Evolutionary conservation across 2,888 invertebrate species (phyloP).

Genomic region (Panzeria rudis): DNA sequence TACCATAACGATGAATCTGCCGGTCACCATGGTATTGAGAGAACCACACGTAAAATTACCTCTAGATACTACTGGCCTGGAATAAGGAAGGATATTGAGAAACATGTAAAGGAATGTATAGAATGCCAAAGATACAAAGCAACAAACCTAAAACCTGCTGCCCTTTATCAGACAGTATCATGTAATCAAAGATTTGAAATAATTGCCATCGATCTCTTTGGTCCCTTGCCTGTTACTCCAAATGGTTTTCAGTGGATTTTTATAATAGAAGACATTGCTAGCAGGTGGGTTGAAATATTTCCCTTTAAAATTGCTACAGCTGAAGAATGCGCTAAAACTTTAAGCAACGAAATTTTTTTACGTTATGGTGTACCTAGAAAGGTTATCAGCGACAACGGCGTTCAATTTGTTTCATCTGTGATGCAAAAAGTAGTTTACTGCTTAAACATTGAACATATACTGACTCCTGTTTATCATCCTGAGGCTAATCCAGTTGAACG

Average conservation of each 20-base stretch:
- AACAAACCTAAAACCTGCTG: slow-evolving; percentile 66
- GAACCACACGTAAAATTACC: slow-evolving; percentile 26
- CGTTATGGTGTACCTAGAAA: slow-evolving; percentile 1
- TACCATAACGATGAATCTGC: slow-evolving; percentile 24
- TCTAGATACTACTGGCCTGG: slow-evolving; percentile 26
- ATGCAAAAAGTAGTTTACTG: slow-evolving; percentile 2
- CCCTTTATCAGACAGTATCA: slow-evolving; percentile 68
- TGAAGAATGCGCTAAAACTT: neutral
- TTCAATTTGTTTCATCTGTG: neutral
- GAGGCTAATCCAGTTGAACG: too few species aligned
- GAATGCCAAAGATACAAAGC: slow-evolving; percentile 68
- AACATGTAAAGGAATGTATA: slow-evolving; percentile 40
- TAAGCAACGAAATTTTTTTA: neutral
- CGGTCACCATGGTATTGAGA: slow-evolving; percentile 50
- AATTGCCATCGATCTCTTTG: neutral
- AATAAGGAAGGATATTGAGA: slow-evolving; percentile 15
- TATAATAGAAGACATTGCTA: neutral
- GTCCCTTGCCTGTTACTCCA: neutral
- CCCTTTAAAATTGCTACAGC: neutral
- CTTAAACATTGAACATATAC: too few species aligned
- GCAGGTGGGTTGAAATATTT: neutral
- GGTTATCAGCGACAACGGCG: neutral
- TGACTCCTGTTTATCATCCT: too few species aligned
- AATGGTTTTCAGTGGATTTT: neutral
- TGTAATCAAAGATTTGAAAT: slow-evolving; percentile 70